Evolutionary conservation across 2,113 vertebrate genomes (phyloP).

Genomic region (Burhinus bistriatus): DNA sequence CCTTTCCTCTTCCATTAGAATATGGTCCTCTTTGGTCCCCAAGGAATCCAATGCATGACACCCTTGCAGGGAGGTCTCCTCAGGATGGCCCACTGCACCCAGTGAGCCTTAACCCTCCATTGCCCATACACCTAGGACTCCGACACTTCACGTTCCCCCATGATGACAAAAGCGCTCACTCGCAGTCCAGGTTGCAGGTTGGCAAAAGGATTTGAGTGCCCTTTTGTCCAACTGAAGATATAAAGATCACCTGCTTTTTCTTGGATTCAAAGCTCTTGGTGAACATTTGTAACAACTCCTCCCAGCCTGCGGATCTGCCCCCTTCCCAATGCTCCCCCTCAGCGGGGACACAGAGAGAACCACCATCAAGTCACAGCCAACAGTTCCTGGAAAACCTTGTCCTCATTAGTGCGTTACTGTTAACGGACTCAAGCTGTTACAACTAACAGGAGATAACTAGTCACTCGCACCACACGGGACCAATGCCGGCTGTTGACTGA

Average conservation of each 20-base stretch:
- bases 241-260: background rate
- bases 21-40: background rate
- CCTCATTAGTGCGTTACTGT: accelerated
- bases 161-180: background rate
- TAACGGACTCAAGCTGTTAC: background rate
- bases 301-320: background rate
- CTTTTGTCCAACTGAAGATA: background rate
- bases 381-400: background rate
- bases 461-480: background rate
- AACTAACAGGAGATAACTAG: background rate
- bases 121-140: background rate
- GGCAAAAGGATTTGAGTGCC: no score
- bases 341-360: background rate
- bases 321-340: background rate
- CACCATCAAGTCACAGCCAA: background rate
- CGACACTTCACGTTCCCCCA: no score
- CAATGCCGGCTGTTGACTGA: accelerated
- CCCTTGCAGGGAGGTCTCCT: background rate
- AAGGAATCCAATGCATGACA: background rate
- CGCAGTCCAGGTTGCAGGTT: background rate
- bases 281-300: background rate
- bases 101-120: accelerated
- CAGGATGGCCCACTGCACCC: background rate
- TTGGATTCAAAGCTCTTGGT: background rate
- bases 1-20: background rate